Evolutionary conservation across 2,113 vertebrate genomes (phyloP).

Genomic region (Archocentrus centrarchus): DNA sequence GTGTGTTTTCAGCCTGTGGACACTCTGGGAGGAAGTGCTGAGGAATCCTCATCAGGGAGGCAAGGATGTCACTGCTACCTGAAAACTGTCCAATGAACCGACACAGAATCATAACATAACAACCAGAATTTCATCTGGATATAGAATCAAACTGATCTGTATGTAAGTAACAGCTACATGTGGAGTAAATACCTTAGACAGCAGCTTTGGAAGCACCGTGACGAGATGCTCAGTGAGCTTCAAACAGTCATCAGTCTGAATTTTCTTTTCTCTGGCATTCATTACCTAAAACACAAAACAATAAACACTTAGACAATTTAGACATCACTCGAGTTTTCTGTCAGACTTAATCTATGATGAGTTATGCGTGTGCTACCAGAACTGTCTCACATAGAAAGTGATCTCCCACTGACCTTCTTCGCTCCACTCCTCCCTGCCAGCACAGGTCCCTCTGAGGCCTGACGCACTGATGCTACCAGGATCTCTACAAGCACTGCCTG

Average conservation of each 20-base stretch:
- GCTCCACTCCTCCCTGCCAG: conserved; percentile 85
- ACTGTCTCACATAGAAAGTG: not conserved
- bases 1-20: conserved; percentile 66
- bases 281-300: conserved; percentile 63
- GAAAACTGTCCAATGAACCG: conserved; percentile 81
- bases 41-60: conserved; percentile 87
- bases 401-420: conserved; percentile 83
- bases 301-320: not conserved
- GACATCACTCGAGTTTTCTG: not conserved
- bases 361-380: not conserved
- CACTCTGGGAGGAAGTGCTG: conserved; percentile 86
- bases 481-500: conserved; percentile 85
- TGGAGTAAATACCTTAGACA: conserved; percentile 85
- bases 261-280: conserved; percentile 85
- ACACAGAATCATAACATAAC: not conserved
- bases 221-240: conserved; percentile 89
- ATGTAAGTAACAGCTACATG: not conserved
- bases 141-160: not conserved
- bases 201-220: conserved; percentile 84
- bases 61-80: conserved; percentile 78
- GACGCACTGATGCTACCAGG: conserved; percentile 84
- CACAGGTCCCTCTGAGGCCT: conserved; percentile 87
- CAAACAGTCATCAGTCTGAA: conserved; percentile 84
- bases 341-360: not conserved
- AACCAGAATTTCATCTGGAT: not conserved